Evolutionary conservation across 2,113 vertebrate species (phyloP), one percentile per base, ranked within the genome.

Genomic region (Sterna hirundo): DNA sequence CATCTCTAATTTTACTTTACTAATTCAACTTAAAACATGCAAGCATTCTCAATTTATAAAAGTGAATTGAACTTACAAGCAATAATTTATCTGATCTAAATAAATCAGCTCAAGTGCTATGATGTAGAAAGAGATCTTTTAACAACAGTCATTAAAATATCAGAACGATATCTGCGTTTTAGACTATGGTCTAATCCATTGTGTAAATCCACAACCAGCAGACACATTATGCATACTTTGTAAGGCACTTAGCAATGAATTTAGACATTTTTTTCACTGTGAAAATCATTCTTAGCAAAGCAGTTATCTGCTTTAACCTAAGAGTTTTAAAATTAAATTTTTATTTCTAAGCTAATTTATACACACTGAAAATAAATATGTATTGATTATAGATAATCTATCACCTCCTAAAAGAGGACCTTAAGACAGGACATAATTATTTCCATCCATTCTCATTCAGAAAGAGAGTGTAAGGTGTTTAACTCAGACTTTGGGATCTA

Each of bases 71-170:
- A 86, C 29, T 68, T 80, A 22, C 30, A 93, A 68, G 34, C 49
- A 76, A 40, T 75, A 94, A 76, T 82, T 96, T 83, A 84, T 88
- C 86, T 94, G 29, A 68, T 84, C 34, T 82, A 90, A 95, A 88
- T 83, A 77, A 90, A 90, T 85, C 52, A 88, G 11, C 18, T 64
- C 6, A 88, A 84, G n/a, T 54, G n/a, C 10, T 74, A 27, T 34
- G 29, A 83, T 83, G 49, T 36, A 86, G 49, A 70, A 83, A 91
- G 86, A 54, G 5, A 58, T 65, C 11, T 83, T 85, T 81, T 55
- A 86, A 62, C 2, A 86, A 25, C 13, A 58, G 6, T 16, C n/a
- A 75, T 79, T 89, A 84, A 90, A 81, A 86, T 89, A 82, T 91
- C 23, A 86, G 46, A 72, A 68, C 14, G 4, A 60, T 82, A 68